These are phyloP conservation scores for Rhabdomys dilectus DNA, from an alignment of 2,113 vertebrate genomes.

Conservation along the genomic window DNA sequence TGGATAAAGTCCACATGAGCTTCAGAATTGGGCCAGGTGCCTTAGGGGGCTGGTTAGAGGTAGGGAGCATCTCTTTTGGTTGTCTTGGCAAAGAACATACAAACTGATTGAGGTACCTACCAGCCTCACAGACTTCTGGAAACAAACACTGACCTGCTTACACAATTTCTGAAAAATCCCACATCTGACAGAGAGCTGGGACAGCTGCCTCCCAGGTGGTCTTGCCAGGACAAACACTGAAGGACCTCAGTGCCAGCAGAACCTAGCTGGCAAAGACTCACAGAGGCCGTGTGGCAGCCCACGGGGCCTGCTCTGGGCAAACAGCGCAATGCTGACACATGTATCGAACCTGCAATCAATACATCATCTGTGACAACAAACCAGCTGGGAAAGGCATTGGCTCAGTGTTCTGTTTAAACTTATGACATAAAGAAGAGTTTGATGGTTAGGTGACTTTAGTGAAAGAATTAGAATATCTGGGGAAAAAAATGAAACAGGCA, in stretches of 20 bases:
- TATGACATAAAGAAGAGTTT: background rate
- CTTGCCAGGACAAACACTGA: conserved; percentile 31
- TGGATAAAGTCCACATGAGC: background rate
- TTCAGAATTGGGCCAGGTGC: background rate
- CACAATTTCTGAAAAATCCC: conserved; percentile 55
- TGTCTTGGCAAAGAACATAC: conserved; percentile 3
- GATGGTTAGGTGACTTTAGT: background rate
- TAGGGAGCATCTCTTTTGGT: background rate
- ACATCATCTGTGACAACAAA: background rate
- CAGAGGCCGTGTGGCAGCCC: background rate
- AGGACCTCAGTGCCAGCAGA: conserved; percentile 2
- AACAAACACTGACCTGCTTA: conserved; percentile 47
- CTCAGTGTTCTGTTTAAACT: background rate
- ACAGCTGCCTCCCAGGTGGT: background rate
- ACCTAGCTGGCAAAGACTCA: background rate
- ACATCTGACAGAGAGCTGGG: conserved; percentile 55
- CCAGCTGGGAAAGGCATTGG: background rate
- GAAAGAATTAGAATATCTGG: conserved; percentile 33
- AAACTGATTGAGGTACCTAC: conserved; percentile 35
- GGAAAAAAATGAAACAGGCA: conserved; percentile 1
- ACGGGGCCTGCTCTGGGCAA: background rate
- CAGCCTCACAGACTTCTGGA: conserved; percentile 18
- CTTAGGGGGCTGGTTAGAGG: background rate
- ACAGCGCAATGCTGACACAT: background rate
- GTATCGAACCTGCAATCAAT: background rate